phyloP scores from a whole-genome alignment of 2,888 invertebrate species.

The Frankliniella fusca region DNA sequence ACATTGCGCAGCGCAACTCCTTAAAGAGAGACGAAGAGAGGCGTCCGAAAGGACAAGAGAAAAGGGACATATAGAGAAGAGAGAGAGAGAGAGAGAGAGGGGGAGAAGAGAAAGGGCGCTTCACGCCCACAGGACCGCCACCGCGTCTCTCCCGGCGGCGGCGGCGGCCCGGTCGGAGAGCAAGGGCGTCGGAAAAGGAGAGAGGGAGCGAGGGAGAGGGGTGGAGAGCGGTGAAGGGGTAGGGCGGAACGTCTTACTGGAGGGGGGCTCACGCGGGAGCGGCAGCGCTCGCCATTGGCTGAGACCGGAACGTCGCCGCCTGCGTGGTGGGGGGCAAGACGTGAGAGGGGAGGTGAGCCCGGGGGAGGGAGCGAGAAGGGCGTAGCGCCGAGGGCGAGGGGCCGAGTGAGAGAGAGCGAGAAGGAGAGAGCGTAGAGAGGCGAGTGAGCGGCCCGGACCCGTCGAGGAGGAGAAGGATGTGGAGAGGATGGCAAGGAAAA shows the following conservation, averaged over 20 bases:
- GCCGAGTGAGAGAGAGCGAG: not conserved
- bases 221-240: not conserved
- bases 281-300: not conserved
- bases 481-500: not conserved
- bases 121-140: not conserved
- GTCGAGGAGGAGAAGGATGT: not conserved
- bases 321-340: not conserved
- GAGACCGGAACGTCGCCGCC: not conserved
- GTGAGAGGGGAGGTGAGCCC: no score
- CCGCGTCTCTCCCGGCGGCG: not conserved
- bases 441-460: no score
- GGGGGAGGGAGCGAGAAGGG: not conserved
- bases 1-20: not conserved
- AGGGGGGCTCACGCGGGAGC: not conserved
- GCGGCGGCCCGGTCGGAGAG: not conserved
- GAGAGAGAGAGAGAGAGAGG: not conserved
- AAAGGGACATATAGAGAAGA: not conserved
- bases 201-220: constrained; percentile 5
- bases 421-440: not conserved
- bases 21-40: not conserved
- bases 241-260: constrained; percentile 15
- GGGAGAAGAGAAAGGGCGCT: not conserved
- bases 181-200: not conserved
- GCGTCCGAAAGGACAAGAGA: not conserved
- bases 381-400: not conserved